phyloP scores from a whole-genome alignment of 2,888 invertebrate genomes.

The Anoncus sp. region DNA sequence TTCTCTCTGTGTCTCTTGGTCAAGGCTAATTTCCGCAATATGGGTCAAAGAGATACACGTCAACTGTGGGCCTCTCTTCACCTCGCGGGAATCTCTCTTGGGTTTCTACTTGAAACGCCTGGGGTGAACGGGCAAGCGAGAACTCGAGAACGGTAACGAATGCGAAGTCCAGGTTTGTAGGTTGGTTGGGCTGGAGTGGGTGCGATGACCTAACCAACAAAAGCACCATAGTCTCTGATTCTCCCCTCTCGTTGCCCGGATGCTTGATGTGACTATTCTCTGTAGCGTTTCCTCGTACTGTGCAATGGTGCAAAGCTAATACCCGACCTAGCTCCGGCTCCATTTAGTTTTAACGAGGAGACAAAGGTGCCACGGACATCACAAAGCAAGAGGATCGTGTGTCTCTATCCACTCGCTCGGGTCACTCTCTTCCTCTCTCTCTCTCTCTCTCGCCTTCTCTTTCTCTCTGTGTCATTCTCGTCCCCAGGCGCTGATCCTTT shows the following conservation, averaged over 20 bases:
- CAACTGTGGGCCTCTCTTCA: conserved; percentile 4
- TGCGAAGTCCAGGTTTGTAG: conserved; percentile 45
- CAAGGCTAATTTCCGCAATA: conserved; percentile 52
- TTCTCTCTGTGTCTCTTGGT: conserved; percentile 29
- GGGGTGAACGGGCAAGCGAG: conserved; percentile 1
- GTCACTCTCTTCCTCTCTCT: conserved; percentile 2
- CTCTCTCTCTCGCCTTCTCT: conserved; percentile 18
- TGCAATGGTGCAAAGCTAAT: conserved; percentile 68
- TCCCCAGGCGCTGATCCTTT: conserved; percentile 18
- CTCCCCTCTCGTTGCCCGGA: conserved; percentile 50
- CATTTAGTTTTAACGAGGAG: conserved; percentile 74
- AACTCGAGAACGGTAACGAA: conserved; percentile 49
- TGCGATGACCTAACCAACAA: conserved; percentile 47
- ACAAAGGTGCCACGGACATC: conserved; percentile 68
- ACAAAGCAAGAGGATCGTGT: conserved; percentile 60
- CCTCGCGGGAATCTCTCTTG: neutral
- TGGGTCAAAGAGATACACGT: conserved; percentile 40
- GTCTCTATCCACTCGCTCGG: conserved; percentile 46
- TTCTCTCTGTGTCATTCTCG: conserved; percentile 30
- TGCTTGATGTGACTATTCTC: conserved; percentile 64
- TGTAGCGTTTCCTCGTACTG: conserved; percentile 45
- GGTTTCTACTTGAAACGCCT: conserved; percentile 8
- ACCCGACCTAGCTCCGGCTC: conserved; percentile 60
- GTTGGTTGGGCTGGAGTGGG: conserved; percentile 29
- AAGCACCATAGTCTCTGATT: conserved; percentile 62